Conservation (phyloP, 2,113 vertebrate species). For the Myodes glareolus region DNA sequence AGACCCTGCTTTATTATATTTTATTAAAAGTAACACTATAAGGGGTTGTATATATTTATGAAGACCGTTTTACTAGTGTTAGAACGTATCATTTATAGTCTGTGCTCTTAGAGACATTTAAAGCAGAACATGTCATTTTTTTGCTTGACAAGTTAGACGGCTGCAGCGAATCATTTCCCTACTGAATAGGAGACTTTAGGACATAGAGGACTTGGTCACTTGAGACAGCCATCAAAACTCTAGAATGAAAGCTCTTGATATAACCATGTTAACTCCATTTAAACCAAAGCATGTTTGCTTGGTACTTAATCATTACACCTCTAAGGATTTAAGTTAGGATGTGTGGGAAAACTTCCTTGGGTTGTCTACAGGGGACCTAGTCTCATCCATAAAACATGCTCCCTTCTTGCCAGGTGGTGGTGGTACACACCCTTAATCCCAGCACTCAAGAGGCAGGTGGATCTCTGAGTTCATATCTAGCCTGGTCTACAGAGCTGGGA, state of each 20-base stretch:
- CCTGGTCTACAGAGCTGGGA: too few species aligned
- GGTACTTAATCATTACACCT: not conserved
- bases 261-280: not conserved
- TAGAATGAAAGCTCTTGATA: not conserved
- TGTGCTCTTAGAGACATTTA: not conserved
- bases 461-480: too few species aligned
- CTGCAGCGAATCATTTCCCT: conserved; percentile 10
- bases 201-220: not conserved
- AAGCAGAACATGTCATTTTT: not conserved
- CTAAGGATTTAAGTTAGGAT: conserved; percentile 26
- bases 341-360: not conserved
- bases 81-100: not conserved
- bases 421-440: too few species aligned
- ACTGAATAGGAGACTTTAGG: not conserved
- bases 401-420: not conserved
- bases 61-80: conserved; percentile 29
- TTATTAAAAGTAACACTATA: not conserved
- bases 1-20: not conserved
- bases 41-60: conserved; percentile 29
- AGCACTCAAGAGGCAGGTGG: too few species aligned
- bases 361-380: not conserved
- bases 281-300: not conserved
- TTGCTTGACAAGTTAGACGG: conserved; percentile 28
- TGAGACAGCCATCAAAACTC: not conserved
- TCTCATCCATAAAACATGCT: conserved; percentile 23